phyloP scores from a whole-genome alignment of 2,888 invertebrate species.

The Agriopis aurantiaria region DNA sequence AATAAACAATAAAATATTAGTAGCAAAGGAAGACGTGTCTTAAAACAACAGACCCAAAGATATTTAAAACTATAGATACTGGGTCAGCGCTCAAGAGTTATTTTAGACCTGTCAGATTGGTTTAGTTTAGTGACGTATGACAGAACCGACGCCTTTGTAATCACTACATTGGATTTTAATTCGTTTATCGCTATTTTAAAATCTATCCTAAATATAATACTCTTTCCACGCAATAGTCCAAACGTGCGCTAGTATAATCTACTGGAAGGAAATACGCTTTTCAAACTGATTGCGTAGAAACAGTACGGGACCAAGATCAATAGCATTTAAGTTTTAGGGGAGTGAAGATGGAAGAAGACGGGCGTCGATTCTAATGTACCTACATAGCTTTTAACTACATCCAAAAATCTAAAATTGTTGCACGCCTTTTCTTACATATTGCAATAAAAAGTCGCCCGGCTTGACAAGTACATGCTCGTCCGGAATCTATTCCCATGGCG shows the following conservation, averaged over 20 bases:
- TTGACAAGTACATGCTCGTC: too few species aligned
- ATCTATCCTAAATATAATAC: background rate
- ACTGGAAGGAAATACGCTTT: constrained; percentile 2
- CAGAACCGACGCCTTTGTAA: too few species aligned
- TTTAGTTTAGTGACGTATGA: too few species aligned
- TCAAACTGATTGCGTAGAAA: constrained; percentile 22
- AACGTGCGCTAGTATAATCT: background rate
- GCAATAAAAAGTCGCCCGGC: background rate
- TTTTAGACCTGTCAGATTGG: background rate
- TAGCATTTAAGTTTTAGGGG: constrained; percentile 29
- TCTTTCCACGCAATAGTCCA: constrained; percentile 20
- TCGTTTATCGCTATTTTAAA: too few species aligned
- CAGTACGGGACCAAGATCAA: constrained; percentile 22
- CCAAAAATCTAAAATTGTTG: background rate
- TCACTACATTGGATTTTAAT: too few species aligned
- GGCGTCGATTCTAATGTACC: background rate
- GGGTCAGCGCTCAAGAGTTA: constrained; percentile 5
- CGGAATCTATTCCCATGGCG: too few species aligned
- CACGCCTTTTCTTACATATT: background rate
- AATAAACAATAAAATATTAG: constrained; percentile 26
- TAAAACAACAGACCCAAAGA: constrained; percentile 7
- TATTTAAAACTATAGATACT: background rate
- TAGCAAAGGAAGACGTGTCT: constrained; percentile 46
- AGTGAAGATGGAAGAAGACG: constrained; percentile 3
- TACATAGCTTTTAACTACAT: background rate